Evolutionary conservation across 2,113 vertebrate species (phyloP).

Genomic region (Stigmatopora argus): DNA sequence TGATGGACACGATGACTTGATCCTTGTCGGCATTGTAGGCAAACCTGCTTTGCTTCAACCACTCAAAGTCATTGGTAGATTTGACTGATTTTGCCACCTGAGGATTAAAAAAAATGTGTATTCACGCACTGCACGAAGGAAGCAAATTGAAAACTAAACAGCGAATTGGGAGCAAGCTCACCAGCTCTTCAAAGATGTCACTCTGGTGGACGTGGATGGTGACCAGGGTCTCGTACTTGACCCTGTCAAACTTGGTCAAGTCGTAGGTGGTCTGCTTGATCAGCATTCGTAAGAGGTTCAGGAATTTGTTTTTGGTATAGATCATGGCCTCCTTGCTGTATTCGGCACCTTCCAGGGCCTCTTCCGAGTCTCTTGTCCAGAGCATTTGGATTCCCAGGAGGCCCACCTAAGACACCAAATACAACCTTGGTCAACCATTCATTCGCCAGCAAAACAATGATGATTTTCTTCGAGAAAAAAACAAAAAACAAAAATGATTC

Average conservation of each 20-base stretch:
- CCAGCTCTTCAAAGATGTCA: constrained; percentile 86
- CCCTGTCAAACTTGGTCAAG: constrained; percentile 77
- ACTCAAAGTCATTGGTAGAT: constrained; percentile 79
- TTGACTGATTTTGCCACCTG: constrained; percentile 79
- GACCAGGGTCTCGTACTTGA: constrained; percentile 84
- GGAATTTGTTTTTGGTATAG: constrained; percentile 74
- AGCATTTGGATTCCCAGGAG: constrained; percentile 84
- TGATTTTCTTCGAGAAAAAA: no score
- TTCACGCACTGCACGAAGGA: background rate
- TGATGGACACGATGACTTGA: constrained; percentile 77
- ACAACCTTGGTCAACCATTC: background rate
- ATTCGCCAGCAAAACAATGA: background rate
- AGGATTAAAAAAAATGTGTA: constrained; percentile 6
- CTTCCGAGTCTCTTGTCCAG: constrained; percentile 83
- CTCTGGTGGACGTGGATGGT: constrained; percentile 86
- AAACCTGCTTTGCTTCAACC: constrained; percentile 85
- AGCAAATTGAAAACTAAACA: background rate
- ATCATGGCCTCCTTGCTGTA: constrained; percentile 78
- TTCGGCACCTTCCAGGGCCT: constrained; percentile 74
- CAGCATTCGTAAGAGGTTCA: constrained; percentile 75
- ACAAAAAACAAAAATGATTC: no score
- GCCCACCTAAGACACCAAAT: constrained; percentile 69
- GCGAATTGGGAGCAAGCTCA: constrained; percentile 40
- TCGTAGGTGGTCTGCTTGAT: constrained; percentile 79
- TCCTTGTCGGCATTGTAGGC: constrained; percentile 79